These are phyloP conservation scores for Acropternis orthonyx DNA, from an alignment of 2,797 vertebrate genomes.

Conservation along the genomic window DNA sequence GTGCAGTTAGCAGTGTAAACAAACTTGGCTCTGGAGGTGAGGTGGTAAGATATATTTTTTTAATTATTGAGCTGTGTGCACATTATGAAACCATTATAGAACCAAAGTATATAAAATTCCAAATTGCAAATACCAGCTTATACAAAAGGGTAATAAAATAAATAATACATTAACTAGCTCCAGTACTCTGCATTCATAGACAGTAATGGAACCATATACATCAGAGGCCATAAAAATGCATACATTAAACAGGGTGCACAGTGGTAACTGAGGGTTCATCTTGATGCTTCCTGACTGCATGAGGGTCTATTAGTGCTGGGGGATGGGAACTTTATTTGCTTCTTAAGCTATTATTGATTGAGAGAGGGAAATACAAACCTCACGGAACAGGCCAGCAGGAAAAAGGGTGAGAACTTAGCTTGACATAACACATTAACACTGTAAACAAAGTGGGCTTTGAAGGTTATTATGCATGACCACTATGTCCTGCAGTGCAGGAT, in stretches of 20 bases:
- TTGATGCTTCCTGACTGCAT: conserved; percentile 37
- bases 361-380: conserved; percentile 60
- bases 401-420: conserved; percentile 60
- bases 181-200: conserved; percentile 35
- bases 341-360: conserved; percentile 64
- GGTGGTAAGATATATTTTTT: conserved; percentile 62
- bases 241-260: conserved; percentile 23
- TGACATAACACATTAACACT: conserved; percentile 28
- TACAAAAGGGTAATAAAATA: conserved; percentile 74
- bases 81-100: conserved; percentile 73
- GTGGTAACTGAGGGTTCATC: conserved; percentile 24
- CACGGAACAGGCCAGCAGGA: conserved; percentile 21
- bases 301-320: conserved; percentile 23
- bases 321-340: background rate
- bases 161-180: conserved; percentile 77
- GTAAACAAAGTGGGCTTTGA: conserved; percentile 38
- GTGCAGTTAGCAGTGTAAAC: conserved; percentile 13
- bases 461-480: background rate
- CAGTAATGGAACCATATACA: conserved; percentile 53
- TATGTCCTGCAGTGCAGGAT: background rate
- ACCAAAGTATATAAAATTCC: conserved; percentile 62
- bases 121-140: conserved; percentile 68
- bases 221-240: conserved; percentile 62
- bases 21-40: conserved; percentile 43
- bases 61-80: conserved; percentile 73